Evolutionary conservation across 2,888 invertebrate genomes (phyloP).

Genomic region (Cerceris ruficornis): DNA sequence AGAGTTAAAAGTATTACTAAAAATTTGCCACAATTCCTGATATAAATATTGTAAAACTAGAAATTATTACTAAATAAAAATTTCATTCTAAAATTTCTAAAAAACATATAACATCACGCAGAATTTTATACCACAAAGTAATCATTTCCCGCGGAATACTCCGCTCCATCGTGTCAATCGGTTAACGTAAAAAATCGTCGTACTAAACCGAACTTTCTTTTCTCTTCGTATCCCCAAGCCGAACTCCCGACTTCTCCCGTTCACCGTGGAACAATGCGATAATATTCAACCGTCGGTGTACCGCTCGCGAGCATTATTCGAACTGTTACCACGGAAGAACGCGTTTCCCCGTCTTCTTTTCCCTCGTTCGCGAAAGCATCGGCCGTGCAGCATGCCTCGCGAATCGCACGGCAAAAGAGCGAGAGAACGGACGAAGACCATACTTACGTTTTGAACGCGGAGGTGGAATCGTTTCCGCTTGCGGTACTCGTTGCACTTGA

Average conservation of each 20-base stretch:
- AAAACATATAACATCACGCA: no score
- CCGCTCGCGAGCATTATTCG: constrained; percentile 43
- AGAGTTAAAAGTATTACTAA: no score
- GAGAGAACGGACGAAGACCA: constrained; percentile 51
- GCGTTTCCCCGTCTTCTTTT: constrained; percentile 47
- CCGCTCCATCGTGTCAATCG: no score
- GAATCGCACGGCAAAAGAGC: constrained; percentile 2
- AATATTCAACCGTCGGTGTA: constrained; percentile 21
- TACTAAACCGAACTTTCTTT: no score
- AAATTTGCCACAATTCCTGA: no score
- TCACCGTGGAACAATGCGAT: constrained; percentile 47
- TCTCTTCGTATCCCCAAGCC: no score
- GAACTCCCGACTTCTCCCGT: no score
- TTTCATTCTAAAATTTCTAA: no score
- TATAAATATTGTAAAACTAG: no score
- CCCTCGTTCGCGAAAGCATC: constrained; percentile 19
- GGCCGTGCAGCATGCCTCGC: not conserved
- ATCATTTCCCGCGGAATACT: constrained; percentile 22
- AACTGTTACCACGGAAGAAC: constrained; percentile 65
- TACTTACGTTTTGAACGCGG: constrained; percentile 35
- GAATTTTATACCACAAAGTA: no score
- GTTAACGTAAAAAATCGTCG: no score
- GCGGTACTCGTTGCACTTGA: constrained; percentile 69
- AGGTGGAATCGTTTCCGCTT: constrained; percentile 74
- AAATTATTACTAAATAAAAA: no score